Evolutionary conservation across 2,797 vertebrate genomes (phyloP).

Genomic region (Malacoraja senta): DNA sequence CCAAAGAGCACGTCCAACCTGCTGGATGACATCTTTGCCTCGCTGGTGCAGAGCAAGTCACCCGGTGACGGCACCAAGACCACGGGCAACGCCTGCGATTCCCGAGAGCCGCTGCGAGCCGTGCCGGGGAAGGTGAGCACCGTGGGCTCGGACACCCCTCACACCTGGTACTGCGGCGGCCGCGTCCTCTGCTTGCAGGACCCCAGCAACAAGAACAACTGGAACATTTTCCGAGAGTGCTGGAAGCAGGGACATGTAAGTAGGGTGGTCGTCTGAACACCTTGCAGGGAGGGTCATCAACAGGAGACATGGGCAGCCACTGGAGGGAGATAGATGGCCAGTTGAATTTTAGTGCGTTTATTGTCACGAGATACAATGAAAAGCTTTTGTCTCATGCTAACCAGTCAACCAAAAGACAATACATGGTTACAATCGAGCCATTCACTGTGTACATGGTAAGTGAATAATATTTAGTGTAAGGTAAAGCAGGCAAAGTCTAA

Average conservation of each 20-base stretch:
- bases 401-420: no score
- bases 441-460: no score
- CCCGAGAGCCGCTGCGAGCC: not conserved
- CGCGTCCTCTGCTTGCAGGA: slow-evolving; percentile 64
- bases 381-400: no score
- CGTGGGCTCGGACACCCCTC: slow-evolving; percentile 64
- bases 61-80: slow-evolving; percentile 55
- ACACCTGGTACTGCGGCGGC: slow-evolving; percentile 68
- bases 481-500: no score
- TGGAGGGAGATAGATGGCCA: no score
- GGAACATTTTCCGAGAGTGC: slow-evolving; percentile 69
- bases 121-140: slow-evolving; percentile 41
- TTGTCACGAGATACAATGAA: no score
- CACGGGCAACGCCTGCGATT: slow-evolving; percentile 35
- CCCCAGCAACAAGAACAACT: slow-evolving; percentile 66
- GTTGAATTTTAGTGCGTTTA: no score
- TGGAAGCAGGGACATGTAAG: slow-evolving; percentile 72
- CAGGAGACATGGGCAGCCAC: no score
- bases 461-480: no score
- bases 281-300: not conserved
- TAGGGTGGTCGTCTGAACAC: not conserved
- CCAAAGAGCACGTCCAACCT: slow-evolving; percentile 65
- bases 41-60: slow-evolving; percentile 62
- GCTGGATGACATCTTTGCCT: slow-evolving; percentile 70
- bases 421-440: no score